Evolutionary conservation across 53 echinoderm and acorn worm genomes (phyloP), one percentile per base, ranked within the genome.

Genomic region (Echinarachnius parma): DNA sequence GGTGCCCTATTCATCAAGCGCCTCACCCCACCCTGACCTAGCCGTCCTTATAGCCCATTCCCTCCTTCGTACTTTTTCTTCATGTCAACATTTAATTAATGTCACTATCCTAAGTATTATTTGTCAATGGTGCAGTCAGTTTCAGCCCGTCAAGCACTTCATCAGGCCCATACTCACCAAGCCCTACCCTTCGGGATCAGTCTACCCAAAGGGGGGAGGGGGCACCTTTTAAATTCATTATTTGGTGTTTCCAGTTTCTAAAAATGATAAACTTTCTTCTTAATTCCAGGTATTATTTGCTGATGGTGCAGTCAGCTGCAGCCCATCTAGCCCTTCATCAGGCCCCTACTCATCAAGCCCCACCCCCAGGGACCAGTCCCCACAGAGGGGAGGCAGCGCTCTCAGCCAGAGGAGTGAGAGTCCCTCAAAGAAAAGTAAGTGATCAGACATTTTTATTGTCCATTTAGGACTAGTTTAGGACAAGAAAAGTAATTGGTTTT

Each of bases 221-320:
- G n/a, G n/a, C n/a, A n/a, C n/a, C n/a, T n/a, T n/a, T n/a, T n/a
- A n/a, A n/a, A n/a, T n/a, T n/a, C n/a, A n/a, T n/a, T n/a, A n/a
- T n/a, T n/a, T n/a, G n/a, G n/a, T n/a, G n/a, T n/a, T n/a, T n/a
- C n/a, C n/a, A n/a, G n/a, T n/a, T n/a, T n/a, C n/a, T n/a, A n/a
- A n/a, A n/a, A n/a, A n/a, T n/a, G n/a, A n/a, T n/a, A n/a, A n/a
- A n/a, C n/a, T n/a, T n/a, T n/a, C n/a, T n/a, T n/a, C n/a, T n/a
- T n/a, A n/a, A n/a, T n/a, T n/a, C n/a, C 46, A 94, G 96, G 96
- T 95, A 5, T 63, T 95, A 31, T 95, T 95, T 69, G 84, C 90
- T 53, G 87, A 91, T 77, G 96, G 96, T 45, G 77, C 87, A 9
- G 90, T 95, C 2, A 95, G 96, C 66, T 68, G 59, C 55, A 86